Conservation (phyloP, 2,113 vertebrate genomes). For the Xyrauchen texanus region DNA sequence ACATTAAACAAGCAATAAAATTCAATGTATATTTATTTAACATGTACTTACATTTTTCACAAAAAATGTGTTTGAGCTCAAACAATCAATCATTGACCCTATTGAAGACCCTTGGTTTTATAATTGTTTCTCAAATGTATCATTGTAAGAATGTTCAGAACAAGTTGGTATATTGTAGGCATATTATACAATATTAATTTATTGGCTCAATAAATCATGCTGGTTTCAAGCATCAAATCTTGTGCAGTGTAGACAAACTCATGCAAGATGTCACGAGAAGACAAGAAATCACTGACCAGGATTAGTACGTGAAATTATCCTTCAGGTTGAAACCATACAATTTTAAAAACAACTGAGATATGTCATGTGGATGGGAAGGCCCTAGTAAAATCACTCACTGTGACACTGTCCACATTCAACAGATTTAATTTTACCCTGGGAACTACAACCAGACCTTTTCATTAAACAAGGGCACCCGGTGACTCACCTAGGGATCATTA, state of each 20-base stretch:
- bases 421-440: conserved; percentile 28
- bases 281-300: conserved; percentile 31
- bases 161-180: no score
- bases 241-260: not conserved
- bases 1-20: no score
- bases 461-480: not conserved
- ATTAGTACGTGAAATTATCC: conserved; percentile 50
- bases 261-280: no score
- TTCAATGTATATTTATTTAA: no score
- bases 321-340: conserved; percentile 35
- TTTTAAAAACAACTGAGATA: conserved; percentile 21
- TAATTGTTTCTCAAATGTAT: no score
- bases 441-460: conserved; percentile 28
- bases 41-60: no score
- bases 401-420: not conserved
- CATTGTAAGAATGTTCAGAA: no score
- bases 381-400: no score
- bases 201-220: not conserved
- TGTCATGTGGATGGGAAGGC: conserved; percentile 33
- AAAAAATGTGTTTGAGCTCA: no score
- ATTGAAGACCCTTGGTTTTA: no score
- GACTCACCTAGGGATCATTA: conserved; percentile 39
- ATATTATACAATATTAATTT: conserved; percentile 13
- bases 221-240: conserved; percentile 12
- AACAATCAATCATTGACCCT: no score